A percentile compares a stretch with the other conserved stretches of the same genome.
Evolutionary conservation across 2,113 vertebrate species (phyloP).

Genomic region (Anseranas semipalmata): DNA sequence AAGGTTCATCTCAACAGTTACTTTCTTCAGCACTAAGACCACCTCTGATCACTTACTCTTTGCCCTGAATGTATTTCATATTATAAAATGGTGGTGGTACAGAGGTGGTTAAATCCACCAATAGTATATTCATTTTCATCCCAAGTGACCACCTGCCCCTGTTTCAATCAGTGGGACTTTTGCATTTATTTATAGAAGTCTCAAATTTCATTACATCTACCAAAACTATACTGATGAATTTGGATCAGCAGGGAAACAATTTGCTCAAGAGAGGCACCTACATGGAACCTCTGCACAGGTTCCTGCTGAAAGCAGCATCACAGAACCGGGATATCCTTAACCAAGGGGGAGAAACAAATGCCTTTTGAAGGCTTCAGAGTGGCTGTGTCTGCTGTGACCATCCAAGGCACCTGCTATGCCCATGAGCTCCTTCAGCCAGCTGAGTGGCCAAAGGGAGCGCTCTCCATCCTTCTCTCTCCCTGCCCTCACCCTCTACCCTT

Average conservation of each 20-base stretch:
- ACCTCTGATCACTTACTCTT: background rate
- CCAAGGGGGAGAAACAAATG: background rate
- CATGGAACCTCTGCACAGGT: accelerated
- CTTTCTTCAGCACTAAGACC: background rate
- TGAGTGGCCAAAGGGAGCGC: background rate
- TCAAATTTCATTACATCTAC: background rate
- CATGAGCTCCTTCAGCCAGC: background rate
- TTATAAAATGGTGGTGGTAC: background rate
- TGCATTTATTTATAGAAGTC: background rate
- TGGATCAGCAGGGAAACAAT: background rate
- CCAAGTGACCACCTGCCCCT: background rate
- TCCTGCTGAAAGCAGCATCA: background rate
- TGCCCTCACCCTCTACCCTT: background rate
- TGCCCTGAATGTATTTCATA: background rate
- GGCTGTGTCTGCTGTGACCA: background rate
- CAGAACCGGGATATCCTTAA: background rate
- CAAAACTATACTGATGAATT: background rate
- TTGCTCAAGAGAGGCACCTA: background rate
- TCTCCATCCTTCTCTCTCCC: background rate
- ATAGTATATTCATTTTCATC: background rate
- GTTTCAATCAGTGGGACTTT: background rate
- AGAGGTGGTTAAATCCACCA: background rate
- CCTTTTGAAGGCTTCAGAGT: background rate
- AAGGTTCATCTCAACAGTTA: background rate
- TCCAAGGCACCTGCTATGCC: background rate